Evolutionary conservation across 2,797 vertebrate species (phyloP).

Genomic region (Propithecus deckenii): DNA sequence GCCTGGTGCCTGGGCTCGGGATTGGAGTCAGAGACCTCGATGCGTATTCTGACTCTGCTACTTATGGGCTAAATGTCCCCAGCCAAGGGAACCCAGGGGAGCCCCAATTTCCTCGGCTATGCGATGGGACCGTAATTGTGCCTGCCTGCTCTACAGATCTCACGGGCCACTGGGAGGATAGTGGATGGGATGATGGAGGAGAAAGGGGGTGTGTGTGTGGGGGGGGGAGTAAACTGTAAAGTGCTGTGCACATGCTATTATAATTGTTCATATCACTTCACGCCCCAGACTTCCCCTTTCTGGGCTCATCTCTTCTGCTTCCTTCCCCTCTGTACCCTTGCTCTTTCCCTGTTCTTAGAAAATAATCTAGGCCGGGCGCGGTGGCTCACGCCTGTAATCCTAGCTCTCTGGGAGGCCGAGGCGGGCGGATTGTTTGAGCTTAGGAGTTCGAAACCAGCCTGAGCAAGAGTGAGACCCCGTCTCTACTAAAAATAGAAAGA

Average conservation of each 20-base stretch:
- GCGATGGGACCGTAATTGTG: fast-evolving
- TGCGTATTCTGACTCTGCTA: background rate
- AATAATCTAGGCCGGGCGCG: background rate
- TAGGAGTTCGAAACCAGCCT: no score
- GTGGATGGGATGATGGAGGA: fast-evolving
- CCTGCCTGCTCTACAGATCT: background rate
- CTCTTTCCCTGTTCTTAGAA: constrained; percentile 27
- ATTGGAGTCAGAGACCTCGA: background rate
- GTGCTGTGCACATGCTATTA: fast-evolving
- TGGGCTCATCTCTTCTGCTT: background rate
- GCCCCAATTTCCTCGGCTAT: background rate
- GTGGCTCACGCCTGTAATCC: no score
- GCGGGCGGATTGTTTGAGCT: no score
- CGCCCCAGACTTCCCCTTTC: background rate
- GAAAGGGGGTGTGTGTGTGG: fast-evolving
- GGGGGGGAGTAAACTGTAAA: fast-evolving
- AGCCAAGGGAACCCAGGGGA: background rate
- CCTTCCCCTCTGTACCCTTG: background rate
- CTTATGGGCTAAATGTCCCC: background rate
- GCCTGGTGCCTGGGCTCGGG: background rate
- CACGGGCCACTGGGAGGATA: background rate
- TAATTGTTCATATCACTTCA: background rate
- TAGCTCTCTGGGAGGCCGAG: no score
- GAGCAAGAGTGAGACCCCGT: no score
- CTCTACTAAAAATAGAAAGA: no score